phyloP scores from a whole-genome alignment of 2,113 vertebrate species.

The Calidris pygmaea region DNA sequence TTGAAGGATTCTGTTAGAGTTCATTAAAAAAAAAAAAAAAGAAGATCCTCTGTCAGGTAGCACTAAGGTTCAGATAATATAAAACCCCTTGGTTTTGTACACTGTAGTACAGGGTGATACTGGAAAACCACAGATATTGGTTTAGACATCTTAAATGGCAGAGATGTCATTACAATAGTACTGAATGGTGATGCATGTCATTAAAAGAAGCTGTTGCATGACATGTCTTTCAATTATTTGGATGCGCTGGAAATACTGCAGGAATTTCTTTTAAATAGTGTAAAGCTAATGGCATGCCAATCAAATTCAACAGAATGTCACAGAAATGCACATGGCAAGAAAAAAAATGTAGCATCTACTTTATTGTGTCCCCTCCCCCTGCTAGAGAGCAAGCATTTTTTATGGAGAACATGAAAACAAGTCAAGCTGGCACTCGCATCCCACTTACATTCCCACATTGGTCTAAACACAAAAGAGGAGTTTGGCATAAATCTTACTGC shows the following conservation, averaged over 20 bases:
- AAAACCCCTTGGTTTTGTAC: background rate
- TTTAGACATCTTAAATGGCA: conserved; percentile 34
- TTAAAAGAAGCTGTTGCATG: conserved; percentile 33
- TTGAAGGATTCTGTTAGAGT: background rate
- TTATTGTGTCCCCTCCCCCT: background rate
- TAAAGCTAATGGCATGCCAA: conserved; percentile 28
- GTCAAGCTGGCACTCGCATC: background rate
- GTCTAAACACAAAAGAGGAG: background rate
- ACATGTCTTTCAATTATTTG: conserved; percentile 52
- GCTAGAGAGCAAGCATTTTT: background rate
- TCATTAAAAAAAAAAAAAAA: background rate
- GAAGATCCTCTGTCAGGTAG: background rate
- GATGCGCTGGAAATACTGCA: background rate
- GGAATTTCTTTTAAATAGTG: conserved; percentile 31
- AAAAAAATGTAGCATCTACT: background rate
- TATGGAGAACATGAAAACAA: background rate
- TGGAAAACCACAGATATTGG: background rate
- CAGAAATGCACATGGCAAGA: background rate
- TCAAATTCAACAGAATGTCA: conserved; percentile 15
- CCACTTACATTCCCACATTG: background rate
- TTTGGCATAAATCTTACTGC: background rate
- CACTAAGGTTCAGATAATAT: background rate
- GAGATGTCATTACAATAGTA: background rate
- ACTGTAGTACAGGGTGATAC: background rate
- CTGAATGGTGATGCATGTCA: conserved; percentile 1